A percentile compares a stretch with the other conserved stretches of the same genome.
These are phyloP conservation scores for Dysdera silvatica DNA, from an alignment of 1,140 invertebrate species.

Conservation along the genomic window DNA sequence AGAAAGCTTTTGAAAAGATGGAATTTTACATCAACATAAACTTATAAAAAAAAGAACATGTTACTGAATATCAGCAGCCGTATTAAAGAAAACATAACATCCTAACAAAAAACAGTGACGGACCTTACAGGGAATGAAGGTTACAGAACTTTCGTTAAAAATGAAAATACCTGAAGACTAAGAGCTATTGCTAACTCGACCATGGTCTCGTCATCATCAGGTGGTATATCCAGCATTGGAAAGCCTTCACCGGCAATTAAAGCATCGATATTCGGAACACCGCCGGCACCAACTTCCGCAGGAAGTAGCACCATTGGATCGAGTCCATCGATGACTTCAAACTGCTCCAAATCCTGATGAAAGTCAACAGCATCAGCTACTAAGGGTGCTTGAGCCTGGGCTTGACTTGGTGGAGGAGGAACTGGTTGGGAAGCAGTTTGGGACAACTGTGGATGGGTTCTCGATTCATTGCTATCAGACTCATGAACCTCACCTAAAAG, in stretches of 20 bases:
- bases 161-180: slow-evolving; percentile 78
- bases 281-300: slow-evolving; percentile 37
- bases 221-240: slow-evolving; percentile 73
- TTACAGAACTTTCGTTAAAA: too few species aligned
- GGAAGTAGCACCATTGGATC: slow-evolving; percentile 49
- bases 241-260: slow-evolving; percentile 56
- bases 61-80: too few species aligned
- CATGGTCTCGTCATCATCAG: slow-evolving; percentile 92
- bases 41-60: too few species aligned
- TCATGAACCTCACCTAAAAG: slow-evolving; percentile 24
- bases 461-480: slow-evolving; percentile 10
- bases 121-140: too few species aligned
- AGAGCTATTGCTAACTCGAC: slow-evolving; percentile 91
- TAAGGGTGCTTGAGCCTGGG: slow-evolving; percentile 18
- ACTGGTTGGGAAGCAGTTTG: slow-evolving; percentile 17
- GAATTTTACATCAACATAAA: too few species aligned
- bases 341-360: slow-evolving; percentile 27
- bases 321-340: slow-evolving; percentile 35
- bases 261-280: slow-evolving; percentile 54
- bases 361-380: slow-evolving; percentile 11
- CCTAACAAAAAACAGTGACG: too few species aligned
- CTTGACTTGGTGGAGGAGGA: background rate
- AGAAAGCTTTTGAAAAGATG: too few species aligned
- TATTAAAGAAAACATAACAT: too few species aligned
- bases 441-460: slow-evolving; percentile 17